Evolutionary conservation across 2,797 vertebrate species (phyloP), one percentile per base, ranked within the genome.

Genomic region (Pyrocephalus nanus): DNA sequence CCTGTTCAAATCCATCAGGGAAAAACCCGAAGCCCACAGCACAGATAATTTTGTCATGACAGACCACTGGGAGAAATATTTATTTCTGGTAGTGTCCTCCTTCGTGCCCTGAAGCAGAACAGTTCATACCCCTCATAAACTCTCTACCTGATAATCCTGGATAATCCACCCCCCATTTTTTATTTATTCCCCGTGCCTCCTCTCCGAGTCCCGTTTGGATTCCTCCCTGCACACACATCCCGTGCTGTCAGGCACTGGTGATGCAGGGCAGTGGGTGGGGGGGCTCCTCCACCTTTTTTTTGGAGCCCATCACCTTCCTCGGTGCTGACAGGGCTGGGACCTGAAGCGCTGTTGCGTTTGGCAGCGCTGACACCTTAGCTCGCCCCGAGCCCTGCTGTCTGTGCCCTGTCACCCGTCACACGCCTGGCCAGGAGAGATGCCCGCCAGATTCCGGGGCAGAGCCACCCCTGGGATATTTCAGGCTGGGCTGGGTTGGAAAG

Each of bases 401-500:
- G 1, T 26, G 1, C 66, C 5, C 47, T 1, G 2, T 6, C 15
- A 21, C 64, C 65, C 48, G 4, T 26, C 79, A 32, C 69, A 26
- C 13, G 3, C 69, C 70, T 15, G 32, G 15, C 70, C 40, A 3
- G 16, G 8, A 26, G 43, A 19, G 42, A 9, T 32, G 42, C 62
- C 62, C 62, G 25, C 30, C 62, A 34, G 32, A 34, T 66, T 12
- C 43, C 26, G 40, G 72, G 71, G 38, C 53, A 15, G 65, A 23
- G 12, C 8, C 6, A 2, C 3, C 27, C 51, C 0, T 1, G 3
- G 86, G 36, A 0, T 4, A 0, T 9, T 32, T 19, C 13, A 0
- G 67, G 22, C 55, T 25, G 85, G 43, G 27, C 21, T 20, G 76
- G 73, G 2, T 19, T 36, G 70, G 12, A 32, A 78, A 54, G 0